Conservation (phyloP, 1,140 invertebrate genomes). For the Brachionus paranguensis region DNA sequence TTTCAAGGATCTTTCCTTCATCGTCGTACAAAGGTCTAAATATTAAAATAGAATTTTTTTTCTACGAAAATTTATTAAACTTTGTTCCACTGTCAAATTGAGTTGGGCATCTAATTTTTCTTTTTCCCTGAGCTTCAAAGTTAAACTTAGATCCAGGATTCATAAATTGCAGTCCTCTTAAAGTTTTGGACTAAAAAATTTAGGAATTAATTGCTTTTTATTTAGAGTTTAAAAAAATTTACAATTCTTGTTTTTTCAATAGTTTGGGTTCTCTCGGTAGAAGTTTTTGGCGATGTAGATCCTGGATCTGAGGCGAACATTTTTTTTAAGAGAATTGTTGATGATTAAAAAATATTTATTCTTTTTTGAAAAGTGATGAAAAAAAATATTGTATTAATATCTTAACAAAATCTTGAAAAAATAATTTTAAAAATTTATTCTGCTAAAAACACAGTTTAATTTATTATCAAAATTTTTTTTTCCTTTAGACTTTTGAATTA, state of each 20-base stretch:
- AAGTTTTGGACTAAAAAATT: not conserved
- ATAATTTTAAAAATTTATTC: too few relatives aligned
- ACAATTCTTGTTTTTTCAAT: not conserved
- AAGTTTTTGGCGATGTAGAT: not conserved
- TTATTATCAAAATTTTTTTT: too few relatives aligned
- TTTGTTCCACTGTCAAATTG: slow-evolving; percentile 18
- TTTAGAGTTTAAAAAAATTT: not conserved
- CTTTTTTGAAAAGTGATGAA: not conserved
- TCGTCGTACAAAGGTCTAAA: slow-evolving; percentile 50
- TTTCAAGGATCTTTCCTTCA: slow-evolving; percentile 53
- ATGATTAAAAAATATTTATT: not conserved
- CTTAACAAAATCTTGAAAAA: too few relatives aligned
- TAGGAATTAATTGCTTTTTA: not conserved
- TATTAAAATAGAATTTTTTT: not conserved
- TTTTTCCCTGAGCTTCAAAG: slow-evolving; percentile 18
- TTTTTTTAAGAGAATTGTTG: not conserved
- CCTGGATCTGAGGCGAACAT: not conserved
- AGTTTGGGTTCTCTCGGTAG: not conserved
- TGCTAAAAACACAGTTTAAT: too few relatives aligned
- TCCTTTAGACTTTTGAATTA: too few relatives aligned
- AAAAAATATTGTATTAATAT: too few relatives aligned
- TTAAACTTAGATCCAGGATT: slow-evolving; percentile 36
- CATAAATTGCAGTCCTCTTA: not conserved
- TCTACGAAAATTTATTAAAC: not conserved
- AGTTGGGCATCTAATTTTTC: not conserved